phyloP scores from a whole-genome alignment of 2,888 invertebrate species.

The Cheilosia grossa region DNA sequence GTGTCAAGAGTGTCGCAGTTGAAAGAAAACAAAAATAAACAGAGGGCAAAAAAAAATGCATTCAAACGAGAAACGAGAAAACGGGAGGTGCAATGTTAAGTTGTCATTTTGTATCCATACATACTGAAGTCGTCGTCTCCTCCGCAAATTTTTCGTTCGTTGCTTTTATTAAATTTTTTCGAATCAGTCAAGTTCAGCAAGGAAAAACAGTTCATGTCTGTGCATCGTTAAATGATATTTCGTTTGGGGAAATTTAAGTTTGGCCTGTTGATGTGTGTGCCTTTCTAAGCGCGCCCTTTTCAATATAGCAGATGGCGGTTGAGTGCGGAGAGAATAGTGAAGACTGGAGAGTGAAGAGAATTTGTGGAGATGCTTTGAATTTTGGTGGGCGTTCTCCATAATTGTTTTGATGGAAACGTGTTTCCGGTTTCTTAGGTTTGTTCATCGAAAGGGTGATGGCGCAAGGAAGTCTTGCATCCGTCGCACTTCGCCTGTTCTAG shows the following conservation, averaged over 20 bases:
- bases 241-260: conserved; percentile 32
- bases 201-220: conserved; percentile 47
- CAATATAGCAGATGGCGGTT: conserved; percentile 4
- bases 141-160: conserved; percentile 42
- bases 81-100: conserved; percentile 68
- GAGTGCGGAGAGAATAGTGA: too few relatives aligned
- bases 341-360: too few relatives aligned
- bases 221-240: conserved; percentile 18
- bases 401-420: too few relatives aligned
- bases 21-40: conserved; percentile 51
- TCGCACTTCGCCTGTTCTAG: too few relatives aligned
- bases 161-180: conserved; percentile 19
- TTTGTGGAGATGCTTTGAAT: too few relatives aligned
- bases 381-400: too few relatives aligned
- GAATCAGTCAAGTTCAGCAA: conserved; percentile 63
- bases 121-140: conserved; percentile 45
- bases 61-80: conserved; percentile 42
- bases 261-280: conserved; percentile 30
- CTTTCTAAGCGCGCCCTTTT: conserved; percentile 26
- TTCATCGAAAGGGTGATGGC: too few relatives aligned
- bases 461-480: too few relatives aligned
- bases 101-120: conserved; percentile 51
- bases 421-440: too few relatives aligned
- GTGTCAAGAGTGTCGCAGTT: conserved; percentile 74
- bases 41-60: conserved; percentile 17